These are phyloP conservation scores for Myotis davidii DNA, from an alignment of 2,113 vertebrate species.

Conservation along the genomic window DNA sequence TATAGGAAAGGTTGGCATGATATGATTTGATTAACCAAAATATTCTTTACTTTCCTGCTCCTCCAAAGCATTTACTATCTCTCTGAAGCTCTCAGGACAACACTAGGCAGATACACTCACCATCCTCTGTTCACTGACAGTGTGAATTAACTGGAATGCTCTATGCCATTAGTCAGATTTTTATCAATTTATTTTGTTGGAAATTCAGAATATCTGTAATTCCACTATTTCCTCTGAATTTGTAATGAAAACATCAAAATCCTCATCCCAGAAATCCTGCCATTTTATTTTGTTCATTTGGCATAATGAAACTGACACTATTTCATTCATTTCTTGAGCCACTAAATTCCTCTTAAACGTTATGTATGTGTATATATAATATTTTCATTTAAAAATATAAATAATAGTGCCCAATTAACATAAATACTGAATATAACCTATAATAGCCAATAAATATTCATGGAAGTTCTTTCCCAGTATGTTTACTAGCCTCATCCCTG, in stretches of 20 bases:
- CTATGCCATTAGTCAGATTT: background rate
- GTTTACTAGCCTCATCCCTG: background rate
- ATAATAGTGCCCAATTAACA: background rate
- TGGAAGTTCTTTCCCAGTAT: background rate
- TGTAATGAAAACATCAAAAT: constrained; percentile 40
- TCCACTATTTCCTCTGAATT: constrained; percentile 10
- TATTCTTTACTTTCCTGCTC: background rate
- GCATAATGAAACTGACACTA: background rate
- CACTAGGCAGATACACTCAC: background rate
- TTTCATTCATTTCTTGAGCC: constrained; percentile 31
- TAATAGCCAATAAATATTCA: constrained; percentile 37
- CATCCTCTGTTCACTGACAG: background rate
- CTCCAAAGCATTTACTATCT: background rate
- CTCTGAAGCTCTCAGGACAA: background rate
- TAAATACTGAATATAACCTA: background rate
- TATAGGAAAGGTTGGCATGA: background rate
- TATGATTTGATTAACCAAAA: background rate
- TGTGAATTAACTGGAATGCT: constrained; percentile 18
- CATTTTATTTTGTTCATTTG: constrained; percentile 38
- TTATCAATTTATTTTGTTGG: constrained; percentile 5
- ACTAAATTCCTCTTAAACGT: constrained; percentile 1
- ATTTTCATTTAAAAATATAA: constrained; percentile 10
- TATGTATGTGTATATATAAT: background rate
- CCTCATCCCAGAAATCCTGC: background rate
- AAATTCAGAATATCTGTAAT: background rate